Evolutionary conservation across 2,888 invertebrate genomes (phyloP).

Genomic region (Nomada flava): DNA sequence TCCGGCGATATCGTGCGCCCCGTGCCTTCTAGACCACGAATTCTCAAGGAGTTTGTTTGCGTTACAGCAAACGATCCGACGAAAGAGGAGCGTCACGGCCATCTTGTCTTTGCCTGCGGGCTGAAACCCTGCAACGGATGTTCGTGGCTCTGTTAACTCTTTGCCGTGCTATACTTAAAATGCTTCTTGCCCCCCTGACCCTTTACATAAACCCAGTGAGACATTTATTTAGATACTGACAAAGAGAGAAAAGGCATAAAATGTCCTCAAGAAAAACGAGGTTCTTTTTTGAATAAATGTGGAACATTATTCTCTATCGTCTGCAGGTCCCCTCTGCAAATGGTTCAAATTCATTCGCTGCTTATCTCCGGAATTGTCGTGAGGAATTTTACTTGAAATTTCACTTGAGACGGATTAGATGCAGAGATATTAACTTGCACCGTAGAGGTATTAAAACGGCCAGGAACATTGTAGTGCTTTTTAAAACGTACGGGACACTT

Average conservation of each 20-base stretch:
- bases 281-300: too few relatives aligned
- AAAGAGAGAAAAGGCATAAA: too few relatives aligned
- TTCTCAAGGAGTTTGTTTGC: conserved; percentile 79
- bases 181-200: not conserved
- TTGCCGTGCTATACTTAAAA: not conserved
- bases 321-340: too few relatives aligned
- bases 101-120: conserved; percentile 71
- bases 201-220: not conserved
- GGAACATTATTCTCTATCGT: too few relatives aligned
- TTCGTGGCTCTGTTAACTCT: conserved; percentile 20
- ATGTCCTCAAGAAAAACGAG: too few relatives aligned
- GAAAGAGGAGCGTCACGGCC: conserved; percentile 79
- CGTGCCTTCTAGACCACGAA: conserved; percentile 69
- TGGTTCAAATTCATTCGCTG: too few relatives aligned
- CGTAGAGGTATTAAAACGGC: conserved; percentile 5
- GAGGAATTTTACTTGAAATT: not conserved
- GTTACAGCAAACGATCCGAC: conserved; percentile 77
- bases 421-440: not conserved
- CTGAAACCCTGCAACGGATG: conserved; percentile 45
- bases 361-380: not conserved
- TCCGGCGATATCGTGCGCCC: conserved; percentile 42
- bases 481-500: conserved; percentile 19
- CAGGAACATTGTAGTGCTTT: not conserved
- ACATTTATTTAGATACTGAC: too few relatives aligned
- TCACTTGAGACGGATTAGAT: not conserved